phyloP scores from a whole-genome alignment of 1,140 invertebrate genomes.

The Neodiprion pinetum region DNA sequence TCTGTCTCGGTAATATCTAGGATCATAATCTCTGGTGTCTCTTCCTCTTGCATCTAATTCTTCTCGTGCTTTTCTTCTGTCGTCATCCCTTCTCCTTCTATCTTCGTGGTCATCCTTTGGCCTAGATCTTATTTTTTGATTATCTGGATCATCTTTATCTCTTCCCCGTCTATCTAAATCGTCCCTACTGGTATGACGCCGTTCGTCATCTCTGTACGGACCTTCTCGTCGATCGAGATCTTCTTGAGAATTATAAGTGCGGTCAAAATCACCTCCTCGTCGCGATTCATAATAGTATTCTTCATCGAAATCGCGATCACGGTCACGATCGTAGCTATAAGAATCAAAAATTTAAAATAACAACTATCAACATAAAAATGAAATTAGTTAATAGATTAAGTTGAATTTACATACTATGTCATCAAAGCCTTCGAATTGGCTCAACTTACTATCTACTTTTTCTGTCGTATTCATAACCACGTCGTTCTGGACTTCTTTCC shows the following conservation, averaged over 20 bases:
- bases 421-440: not conserved
- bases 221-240: conserved; percentile 53
- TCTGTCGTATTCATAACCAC: conserved; percentile 52
- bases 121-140: conserved; percentile 52
- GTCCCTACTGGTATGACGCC: conserved; percentile 50
- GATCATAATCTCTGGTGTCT: conserved; percentile 48
- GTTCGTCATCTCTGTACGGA: conserved; percentile 51
- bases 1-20: conserved; percentile 46
- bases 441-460: conserved; percentile 50
- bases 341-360: conserved; percentile 3
- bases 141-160: conserved; percentile 50
- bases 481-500: conserved; percentile 49
- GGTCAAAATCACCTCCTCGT: conserved; percentile 56
- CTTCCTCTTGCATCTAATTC: conserved; percentile 20
- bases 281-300: conserved; percentile 62
- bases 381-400: not conserved
- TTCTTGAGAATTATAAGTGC: conserved; percentile 50
- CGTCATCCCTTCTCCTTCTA: conserved; percentile 44
- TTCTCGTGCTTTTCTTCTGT: conserved; percentile 36
- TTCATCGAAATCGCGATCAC: conserved; percentile 55
- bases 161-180: conserved; percentile 48
- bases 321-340: conserved; percentile 45
- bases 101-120: conserved; percentile 47
- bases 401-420: not conserved
- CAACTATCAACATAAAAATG: conserved; percentile 12